phyloP scores from a whole-genome alignment of 2,113 vertebrate genomes.

The Passer montanus region DNA sequence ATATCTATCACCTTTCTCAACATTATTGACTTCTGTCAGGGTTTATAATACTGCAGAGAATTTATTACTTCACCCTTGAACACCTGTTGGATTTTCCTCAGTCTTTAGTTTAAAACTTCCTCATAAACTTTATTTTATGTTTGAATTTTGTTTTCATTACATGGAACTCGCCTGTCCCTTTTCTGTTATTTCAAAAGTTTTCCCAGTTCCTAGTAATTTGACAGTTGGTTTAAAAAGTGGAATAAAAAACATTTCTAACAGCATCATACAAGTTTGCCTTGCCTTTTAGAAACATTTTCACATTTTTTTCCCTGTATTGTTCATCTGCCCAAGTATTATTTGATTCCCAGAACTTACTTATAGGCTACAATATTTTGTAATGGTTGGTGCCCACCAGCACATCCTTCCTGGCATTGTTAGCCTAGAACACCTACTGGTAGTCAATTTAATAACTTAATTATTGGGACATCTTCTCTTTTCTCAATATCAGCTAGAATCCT shows the following conservation, averaged over 20 bases:
- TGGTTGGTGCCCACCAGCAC: background rate
- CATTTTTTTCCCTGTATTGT: background rate
- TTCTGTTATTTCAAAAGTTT: background rate
- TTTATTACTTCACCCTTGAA: background rate
- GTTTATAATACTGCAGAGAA: background rate
- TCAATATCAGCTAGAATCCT: background rate
- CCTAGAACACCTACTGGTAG: background rate
- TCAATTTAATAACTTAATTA: background rate
- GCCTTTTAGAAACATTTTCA: background rate
- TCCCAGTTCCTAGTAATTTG: background rate
- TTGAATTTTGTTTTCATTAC: background rate
- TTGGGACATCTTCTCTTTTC: background rate
- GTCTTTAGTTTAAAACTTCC: background rate
- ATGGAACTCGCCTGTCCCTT: background rate
- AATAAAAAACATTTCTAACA: background rate
- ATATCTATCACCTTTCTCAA: background rate
- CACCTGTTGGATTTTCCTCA: background rate
- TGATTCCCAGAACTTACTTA: background rate
- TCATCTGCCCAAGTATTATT: background rate
- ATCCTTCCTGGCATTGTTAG: background rate
- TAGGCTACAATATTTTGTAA: background rate
- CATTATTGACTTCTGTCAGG: background rate
- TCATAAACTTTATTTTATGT: background rate
- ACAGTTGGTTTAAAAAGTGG: background rate
- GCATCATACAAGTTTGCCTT: rapidly evolving